Evolutionary conservation across 2,797 vertebrate species (phyloP).

Genomic region (Sebastes hopkinsi): DNA sequence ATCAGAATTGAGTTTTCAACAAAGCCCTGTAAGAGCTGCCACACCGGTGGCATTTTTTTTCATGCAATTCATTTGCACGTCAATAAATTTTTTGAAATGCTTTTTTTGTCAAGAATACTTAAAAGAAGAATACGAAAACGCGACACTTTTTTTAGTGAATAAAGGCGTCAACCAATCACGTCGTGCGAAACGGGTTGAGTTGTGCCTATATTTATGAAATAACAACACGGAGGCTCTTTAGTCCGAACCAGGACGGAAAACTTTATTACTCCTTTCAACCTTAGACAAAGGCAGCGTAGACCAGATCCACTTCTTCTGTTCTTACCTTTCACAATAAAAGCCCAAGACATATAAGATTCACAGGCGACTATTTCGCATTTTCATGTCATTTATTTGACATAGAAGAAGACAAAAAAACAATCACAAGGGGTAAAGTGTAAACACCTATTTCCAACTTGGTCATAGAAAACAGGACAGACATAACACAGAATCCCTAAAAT

Average conservation of each 20-base stretch:
- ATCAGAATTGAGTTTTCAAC: not conserved
- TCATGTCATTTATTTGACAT: not conserved
- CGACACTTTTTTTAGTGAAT: not conserved
- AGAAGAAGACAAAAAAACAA: not conserved
- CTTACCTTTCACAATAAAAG: not conserved
- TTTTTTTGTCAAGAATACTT: too few relatives aligned
- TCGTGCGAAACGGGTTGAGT: not conserved
- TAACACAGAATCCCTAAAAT: not conserved
- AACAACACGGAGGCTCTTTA: not conserved
- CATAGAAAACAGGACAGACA: not conserved
- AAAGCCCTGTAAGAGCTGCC: not conserved
- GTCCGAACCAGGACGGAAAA: not conserved
- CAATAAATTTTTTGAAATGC: too few relatives aligned
- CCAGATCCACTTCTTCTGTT: not conserved
- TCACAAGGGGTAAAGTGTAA: not conserved
- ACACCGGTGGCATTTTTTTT: not conserved
- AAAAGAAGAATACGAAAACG: not conserved
- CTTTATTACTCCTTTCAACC: not conserved
- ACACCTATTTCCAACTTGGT: not conserved
- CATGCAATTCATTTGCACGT: rapidly evolving
- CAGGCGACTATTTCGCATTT: not conserved
- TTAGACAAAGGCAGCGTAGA: not conserved
- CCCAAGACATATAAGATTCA: not conserved
- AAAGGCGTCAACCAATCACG: not conserved
- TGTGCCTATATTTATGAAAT: not conserved